A percentile compares a stretch with the other conserved stretches of the same genome.
These are phyloP conservation scores for Poeciliopsis gracilis DNA, from an alignment of 2,797 vertebrate species.

Conservation along the genomic window DNA sequence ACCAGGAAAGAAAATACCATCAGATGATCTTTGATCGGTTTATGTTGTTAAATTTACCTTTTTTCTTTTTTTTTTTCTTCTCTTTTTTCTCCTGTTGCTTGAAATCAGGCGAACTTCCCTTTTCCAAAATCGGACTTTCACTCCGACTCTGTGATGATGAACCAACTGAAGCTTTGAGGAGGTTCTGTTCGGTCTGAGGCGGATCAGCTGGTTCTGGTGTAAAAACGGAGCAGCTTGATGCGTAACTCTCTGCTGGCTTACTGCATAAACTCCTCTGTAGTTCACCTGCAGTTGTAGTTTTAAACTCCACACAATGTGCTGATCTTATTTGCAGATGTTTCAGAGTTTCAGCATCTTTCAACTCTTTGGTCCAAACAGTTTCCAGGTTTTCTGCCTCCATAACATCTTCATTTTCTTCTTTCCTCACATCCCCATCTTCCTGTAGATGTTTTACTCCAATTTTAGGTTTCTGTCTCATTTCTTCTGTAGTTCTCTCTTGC, in stretches of 20 bases:
- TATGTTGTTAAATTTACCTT: conserved; percentile 4
- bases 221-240: not conserved
- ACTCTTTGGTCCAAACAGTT: not conserved
- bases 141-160: not conserved
- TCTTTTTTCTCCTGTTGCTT: not conserved
- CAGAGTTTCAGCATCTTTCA: not conserved
- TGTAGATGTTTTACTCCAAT: not conserved
- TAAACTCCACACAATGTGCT: conserved; percentile 1
- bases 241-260: not conserved
- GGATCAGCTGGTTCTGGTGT: not conserved
- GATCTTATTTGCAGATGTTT: conserved; percentile 1
- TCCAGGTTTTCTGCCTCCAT: not conserved
- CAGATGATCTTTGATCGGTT: no score
- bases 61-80: not conserved
- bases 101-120: not conserved
- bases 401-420: not conserved
- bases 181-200: not conserved
- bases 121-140: not conserved
- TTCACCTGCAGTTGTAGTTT: not conserved
- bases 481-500: not conserved
- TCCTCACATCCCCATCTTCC: not conserved
- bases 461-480: not conserved
- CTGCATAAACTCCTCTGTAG: not conserved
- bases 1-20: no score
- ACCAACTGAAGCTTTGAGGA: not conserved